A percentile compares a stretch with the other conserved stretches of the same genome.
phyloP scores from a whole-genome alignment of 2,113 vertebrate species.

The Hyla sarda region DNA sequence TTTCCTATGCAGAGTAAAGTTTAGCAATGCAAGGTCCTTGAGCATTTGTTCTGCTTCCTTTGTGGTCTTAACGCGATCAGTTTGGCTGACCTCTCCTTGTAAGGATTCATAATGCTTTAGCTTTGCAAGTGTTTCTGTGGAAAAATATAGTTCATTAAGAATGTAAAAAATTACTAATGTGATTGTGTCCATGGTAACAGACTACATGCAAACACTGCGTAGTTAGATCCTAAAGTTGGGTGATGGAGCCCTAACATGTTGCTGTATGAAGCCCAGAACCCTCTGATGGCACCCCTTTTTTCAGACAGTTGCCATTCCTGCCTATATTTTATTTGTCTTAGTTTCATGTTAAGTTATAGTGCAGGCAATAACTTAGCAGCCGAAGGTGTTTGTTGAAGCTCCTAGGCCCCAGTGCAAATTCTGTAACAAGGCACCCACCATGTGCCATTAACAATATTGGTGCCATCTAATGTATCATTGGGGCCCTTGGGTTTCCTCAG shows the following conservation, averaged over 20 bases:
- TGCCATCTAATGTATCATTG: too few relatives aligned
- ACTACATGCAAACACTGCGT: neutral
- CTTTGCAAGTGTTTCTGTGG: slow-evolving; percentile 86
- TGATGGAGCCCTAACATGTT: neutral
- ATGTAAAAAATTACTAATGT: neutral
- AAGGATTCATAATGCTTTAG: slow-evolving; percentile 84
- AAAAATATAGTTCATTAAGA: slow-evolving; percentile 13
- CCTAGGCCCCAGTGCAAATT: too few relatives aligned
- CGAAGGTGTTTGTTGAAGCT: too few relatives aligned
- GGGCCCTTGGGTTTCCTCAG: too few relatives aligned
- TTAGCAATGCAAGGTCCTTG: slow-evolving; percentile 75
- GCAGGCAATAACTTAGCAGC: too few relatives aligned
- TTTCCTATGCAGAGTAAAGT: slow-evolving; percentile 77
- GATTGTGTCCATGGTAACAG: neutral
- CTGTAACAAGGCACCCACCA: too few relatives aligned
- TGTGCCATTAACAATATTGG: too few relatives aligned
- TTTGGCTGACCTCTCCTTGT: slow-evolving; percentile 82
- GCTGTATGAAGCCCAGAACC: neutral
- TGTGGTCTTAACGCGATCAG: slow-evolving; percentile 75
- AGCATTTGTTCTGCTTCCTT: slow-evolving; percentile 78
- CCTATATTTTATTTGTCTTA: too few relatives aligned
- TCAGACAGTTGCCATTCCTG: too few relatives aligned
- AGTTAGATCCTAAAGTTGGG: neutral
- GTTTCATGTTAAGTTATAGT: too few relatives aligned
- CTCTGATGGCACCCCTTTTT: too few relatives aligned